These are phyloP conservation scores for Echeneis naucrates DNA, from an alignment of 2,797 vertebrate genomes.

Conservation along the genomic window DNA sequence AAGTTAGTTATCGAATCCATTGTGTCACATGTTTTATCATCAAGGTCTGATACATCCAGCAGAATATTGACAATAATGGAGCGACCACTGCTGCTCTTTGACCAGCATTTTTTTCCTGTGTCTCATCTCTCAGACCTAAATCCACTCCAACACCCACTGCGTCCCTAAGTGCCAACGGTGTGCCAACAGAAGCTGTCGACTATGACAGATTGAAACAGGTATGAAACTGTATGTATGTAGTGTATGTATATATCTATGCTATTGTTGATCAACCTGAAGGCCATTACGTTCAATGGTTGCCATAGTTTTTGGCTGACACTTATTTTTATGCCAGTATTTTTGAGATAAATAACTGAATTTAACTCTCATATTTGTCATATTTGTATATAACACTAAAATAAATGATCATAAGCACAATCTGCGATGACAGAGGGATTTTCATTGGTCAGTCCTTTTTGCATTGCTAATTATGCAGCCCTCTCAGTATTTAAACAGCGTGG, in stretches of 20 bases:
- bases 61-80: not conserved
- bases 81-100: not conserved
- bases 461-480: not conserved
- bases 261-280: no score
- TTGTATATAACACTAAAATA: not conserved
- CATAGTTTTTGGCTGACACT: not conserved
- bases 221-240: conserved; percentile 20
- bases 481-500: conserved; percentile 2
- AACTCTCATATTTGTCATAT: not conserved
- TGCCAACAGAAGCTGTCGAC: conserved; percentile 94
- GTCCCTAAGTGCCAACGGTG: conserved; percentile 96
- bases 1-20: not conserved
- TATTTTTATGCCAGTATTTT: not conserved
- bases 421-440: not conserved
- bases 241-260: no score
- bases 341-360: no score
- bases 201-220: conserved; percentile 99
- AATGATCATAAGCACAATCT: not conserved
- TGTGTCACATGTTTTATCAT: not conserved
- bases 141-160: conserved; percentile 90
- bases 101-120: not conserved
- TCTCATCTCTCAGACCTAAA: conserved; percentile 88
- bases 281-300: no score
- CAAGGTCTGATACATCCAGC: not conserved
- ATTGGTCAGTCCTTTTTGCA: not conserved